Percentiles rank a stretch among this genome's conserved stretches.
Conservation (phyloP, 2,888 invertebrate genomes). For the Drosophila mercatorum region DNA sequence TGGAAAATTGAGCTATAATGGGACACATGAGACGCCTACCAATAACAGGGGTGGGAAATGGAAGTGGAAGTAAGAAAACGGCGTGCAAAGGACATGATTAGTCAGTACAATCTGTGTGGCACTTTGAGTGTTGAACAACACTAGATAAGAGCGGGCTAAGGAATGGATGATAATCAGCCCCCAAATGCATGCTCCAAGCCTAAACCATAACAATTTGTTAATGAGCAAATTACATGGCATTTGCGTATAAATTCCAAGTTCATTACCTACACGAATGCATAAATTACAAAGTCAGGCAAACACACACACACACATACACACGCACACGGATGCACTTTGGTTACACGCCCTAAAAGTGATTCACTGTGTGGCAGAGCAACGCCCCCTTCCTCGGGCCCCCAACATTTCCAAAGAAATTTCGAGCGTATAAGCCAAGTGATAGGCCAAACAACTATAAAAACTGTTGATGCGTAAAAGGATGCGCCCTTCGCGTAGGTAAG, state of each 20-base stretch:
- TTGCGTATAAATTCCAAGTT: conserved; percentile 53
- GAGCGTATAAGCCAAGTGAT: conserved; percentile 30
- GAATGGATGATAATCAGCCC: conserved; percentile 26
- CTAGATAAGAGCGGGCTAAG: conserved; percentile 26
- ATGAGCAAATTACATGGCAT: conserved; percentile 70
- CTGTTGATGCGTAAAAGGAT: conserved; percentile 75
- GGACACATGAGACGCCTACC: conserved; percentile 35
- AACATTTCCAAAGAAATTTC: conserved; percentile 36
- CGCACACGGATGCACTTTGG: conserved; percentile 18
- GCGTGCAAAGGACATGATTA: conserved; percentile 23
- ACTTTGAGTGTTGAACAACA: conserved; percentile 1
- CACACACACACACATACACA: conserved; percentile 9
- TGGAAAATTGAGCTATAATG: conserved; percentile 70
- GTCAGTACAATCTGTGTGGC: conserved; percentile 22
- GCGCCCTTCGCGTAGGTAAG: conserved; percentile 36
- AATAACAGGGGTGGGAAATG: conserved; percentile 43
- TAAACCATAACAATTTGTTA: conserved; percentile 66
- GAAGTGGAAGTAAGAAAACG: conserved; percentile 22
- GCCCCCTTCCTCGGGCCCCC: conserved; percentile 22
- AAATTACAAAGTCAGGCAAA: conserved; percentile 32
- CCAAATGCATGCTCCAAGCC: conserved; percentile 7
- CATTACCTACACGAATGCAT: conserved; percentile 48
- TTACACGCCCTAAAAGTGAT: conserved; percentile 64
- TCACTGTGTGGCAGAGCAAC: conserved; percentile 27
- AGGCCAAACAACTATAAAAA: conserved; percentile 63